Evolutionary conservation across 1,140 invertebrate genomes (phyloP).

Genomic region (Lucilia cuprina): DNA sequence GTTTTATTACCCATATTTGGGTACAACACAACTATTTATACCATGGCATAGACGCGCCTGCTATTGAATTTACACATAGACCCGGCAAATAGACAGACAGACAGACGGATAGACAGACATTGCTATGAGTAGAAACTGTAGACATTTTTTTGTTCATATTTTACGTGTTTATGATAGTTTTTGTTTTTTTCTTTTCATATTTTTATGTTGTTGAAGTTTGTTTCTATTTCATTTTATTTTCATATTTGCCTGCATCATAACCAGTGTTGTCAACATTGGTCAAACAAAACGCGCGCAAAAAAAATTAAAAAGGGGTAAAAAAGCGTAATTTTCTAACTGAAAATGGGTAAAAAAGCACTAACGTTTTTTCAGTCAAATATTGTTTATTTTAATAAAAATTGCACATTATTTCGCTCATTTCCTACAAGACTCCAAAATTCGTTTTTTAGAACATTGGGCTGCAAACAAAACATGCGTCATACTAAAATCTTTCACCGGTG

Average conservation of each 20-base stretch:
- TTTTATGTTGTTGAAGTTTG: background rate
- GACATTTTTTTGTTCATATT: background rate
- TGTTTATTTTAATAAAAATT: too few species aligned
- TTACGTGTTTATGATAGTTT: slow-evolving; percentile 8
- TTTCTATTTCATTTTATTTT: background rate
- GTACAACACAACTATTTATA: background rate
- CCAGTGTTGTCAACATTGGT: too few species aligned
- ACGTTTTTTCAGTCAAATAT: too few species aligned
- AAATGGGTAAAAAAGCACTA: too few species aligned
- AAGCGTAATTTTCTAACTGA: too few species aligned
- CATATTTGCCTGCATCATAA: background rate
- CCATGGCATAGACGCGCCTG: background rate
- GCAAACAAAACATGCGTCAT: too few species aligned
- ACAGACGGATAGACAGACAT: background rate
- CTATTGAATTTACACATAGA: background rate
- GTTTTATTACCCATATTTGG: background rate
- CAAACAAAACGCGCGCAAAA: too few species aligned
- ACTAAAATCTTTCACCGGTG: too few species aligned
- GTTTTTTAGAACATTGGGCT: too few species aligned
- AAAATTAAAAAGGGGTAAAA: too few species aligned
- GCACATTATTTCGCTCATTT: too few species aligned
- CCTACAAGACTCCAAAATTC: too few species aligned
- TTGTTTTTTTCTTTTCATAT: background rate
- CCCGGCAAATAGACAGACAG: background rate
- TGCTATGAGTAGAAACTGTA: background rate